phyloP scores from a whole-genome alignment of 2,888 invertebrate species.

The Trachelus tabidus region DNA sequence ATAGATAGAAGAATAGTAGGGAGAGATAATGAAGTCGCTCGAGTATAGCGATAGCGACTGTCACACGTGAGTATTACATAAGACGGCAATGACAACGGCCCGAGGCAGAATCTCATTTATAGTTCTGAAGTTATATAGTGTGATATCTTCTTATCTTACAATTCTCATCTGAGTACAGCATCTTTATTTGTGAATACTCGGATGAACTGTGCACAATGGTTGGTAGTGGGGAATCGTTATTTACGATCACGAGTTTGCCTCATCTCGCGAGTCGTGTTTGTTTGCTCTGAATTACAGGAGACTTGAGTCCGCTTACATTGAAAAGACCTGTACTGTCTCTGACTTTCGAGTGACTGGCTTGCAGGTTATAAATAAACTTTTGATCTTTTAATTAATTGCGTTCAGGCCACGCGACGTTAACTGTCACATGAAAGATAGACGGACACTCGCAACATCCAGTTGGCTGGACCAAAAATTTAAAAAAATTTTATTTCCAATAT shows the following conservation, averaged over 20 bases:
- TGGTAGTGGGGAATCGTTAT: constrained; percentile 21
- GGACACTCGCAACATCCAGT: not conserved
- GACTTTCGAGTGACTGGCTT: not conserved
- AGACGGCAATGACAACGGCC: not conserved
- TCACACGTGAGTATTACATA: not conserved
- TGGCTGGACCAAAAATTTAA: not conserved
- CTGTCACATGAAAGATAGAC: not conserved
- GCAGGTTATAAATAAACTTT: not conserved
- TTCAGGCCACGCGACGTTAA: not conserved
- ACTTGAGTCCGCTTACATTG: not conserved
- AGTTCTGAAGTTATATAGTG: not conserved
- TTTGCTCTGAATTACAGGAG: constrained; percentile 34
- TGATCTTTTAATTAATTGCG: not conserved
- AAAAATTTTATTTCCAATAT: too few species aligned
- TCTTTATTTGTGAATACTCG: not conserved
- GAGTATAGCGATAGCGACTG: not conserved
- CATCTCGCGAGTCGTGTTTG: constrained; percentile 37
- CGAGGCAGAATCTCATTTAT: not conserved
- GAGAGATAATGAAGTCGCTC: not conserved
- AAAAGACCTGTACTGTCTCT: not conserved
- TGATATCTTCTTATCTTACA: not conserved
- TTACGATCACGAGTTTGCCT: constrained; percentile 34
- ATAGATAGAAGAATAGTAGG: not conserved
- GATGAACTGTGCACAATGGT: not conserved
- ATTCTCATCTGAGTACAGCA: not conserved